phyloP scores from a whole-genome alignment of 92 coral and sea anemone species.

The Blastomussa wellsi region DNA sequence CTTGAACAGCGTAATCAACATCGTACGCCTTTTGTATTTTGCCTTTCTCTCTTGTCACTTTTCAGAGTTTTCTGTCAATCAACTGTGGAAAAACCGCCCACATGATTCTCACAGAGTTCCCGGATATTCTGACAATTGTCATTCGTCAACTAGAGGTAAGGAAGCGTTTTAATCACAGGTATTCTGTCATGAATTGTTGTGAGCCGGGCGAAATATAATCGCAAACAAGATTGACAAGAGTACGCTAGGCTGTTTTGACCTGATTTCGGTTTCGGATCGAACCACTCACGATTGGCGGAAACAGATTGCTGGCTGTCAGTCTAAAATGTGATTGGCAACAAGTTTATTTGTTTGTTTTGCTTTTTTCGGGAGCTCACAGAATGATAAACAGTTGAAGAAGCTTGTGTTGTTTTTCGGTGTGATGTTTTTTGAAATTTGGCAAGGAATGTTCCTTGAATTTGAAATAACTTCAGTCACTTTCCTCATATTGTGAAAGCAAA shows the following conservation, averaged over 20 bases:
- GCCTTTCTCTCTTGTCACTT: neutral
- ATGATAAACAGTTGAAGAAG: no score
- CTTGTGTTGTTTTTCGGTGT: neutral
- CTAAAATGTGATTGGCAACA: no score
- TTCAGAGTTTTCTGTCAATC: slow-evolving; percentile 81
- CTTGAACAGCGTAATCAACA: neutral
- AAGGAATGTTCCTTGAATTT: no score
- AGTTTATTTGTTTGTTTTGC: no score
- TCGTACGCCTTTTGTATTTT: neutral
- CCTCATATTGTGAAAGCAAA: no score
- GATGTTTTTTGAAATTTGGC: neutral
- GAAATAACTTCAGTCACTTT: neutral
- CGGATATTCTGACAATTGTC: slow-evolving; percentile 76
- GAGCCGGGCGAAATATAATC: neutral
- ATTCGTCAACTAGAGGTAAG: slow-evolving; percentile 88
- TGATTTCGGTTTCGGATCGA: no score
- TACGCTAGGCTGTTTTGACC: neutral
- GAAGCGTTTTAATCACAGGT: neutral
- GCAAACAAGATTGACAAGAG: neutral
- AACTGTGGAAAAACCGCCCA: slow-evolving; percentile 83
- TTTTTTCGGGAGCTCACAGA: no score
- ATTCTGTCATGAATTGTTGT: neutral
- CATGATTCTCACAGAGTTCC: slow-evolving; percentile 77
- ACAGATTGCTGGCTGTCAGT: neutral
- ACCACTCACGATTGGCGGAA: neutral